Evolutionary conservation across 2,888 invertebrate species (phyloP).

Genomic region (Syrphus vitripennis): DNA sequence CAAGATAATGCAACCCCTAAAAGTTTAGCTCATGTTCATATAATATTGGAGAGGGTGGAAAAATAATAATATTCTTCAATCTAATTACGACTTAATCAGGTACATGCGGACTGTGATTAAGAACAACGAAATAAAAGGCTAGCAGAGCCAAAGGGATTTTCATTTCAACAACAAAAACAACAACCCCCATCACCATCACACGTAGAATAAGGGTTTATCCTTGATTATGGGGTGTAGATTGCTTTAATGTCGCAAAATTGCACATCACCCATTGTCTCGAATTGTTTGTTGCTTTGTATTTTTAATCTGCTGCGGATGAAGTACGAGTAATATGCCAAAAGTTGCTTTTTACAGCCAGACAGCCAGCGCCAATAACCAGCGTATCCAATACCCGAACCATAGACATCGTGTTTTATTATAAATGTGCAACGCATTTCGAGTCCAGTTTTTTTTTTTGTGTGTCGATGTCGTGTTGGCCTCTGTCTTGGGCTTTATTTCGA

Average conservation of each 20-base stretch:
- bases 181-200: constrained; percentile 11
- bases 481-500: constrained; percentile 35
- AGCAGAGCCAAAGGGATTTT: constrained; percentile 51
- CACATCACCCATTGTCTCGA: constrained; percentile 58
- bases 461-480: background rate
- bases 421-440: constrained; percentile 35
- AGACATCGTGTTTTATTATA: background rate
- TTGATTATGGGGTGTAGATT: constrained; percentile 63
- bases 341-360: background rate
- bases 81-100: constrained; percentile 81
- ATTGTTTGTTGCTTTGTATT: constrained; percentile 63
- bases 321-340: constrained; percentile 8
- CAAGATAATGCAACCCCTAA: constrained; percentile 61
- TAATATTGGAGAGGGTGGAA: constrained; percentile 42
- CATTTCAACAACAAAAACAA: background rate
- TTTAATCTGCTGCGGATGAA: constrained; percentile 68
- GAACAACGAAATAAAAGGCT: constrained; percentile 55
- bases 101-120: constrained; percentile 77
- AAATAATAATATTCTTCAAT: constrained; percentile 79
- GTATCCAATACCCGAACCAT: constrained; percentile 1
- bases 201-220: constrained; percentile 4
- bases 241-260: constrained; percentile 69
- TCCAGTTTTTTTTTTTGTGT: constrained; percentile 12
- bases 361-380: constrained; percentile 2
- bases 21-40: background rate